Conservation (phyloP, 2,888 invertebrate genomes). For the Cremastobaeus sp. region DNA sequence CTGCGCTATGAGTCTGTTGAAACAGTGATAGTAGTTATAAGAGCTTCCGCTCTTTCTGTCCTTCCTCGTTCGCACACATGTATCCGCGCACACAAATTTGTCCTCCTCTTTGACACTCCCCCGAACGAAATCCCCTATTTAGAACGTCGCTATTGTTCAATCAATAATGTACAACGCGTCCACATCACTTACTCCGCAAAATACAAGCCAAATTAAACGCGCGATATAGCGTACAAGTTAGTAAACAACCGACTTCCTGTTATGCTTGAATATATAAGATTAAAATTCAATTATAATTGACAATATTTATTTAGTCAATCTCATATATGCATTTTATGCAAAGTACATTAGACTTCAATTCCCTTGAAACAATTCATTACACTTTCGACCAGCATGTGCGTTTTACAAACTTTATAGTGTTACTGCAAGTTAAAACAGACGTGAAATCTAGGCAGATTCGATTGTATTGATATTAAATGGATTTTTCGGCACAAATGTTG, state of each 20-base stretch:
- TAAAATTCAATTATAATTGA: no score
- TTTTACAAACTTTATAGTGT: no score
- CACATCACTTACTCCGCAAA: slow-evolving; percentile 36
- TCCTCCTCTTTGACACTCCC: slow-evolving; percentile 53
- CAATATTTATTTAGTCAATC: no score
- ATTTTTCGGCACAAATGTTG: no score
- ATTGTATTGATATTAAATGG: no score
- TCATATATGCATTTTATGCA: no score
- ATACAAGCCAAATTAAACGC: slow-evolving; percentile 15
- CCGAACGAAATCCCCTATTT: slow-evolving; percentile 53
- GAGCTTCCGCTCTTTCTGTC: slow-evolving; percentile 66
- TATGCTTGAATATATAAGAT: neutral
- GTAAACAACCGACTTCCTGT: neutral
- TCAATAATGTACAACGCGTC: slow-evolving; percentile 72
- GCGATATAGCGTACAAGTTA: neutral
- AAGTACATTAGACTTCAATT: no score
- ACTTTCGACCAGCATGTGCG: no score
- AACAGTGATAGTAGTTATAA: slow-evolving; percentile 77
- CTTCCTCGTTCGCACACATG: slow-evolving; percentile 52
- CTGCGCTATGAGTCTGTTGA: slow-evolving; percentile 77
- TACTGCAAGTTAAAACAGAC: no score
- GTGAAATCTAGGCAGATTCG: no score
- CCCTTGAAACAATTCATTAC: no score
- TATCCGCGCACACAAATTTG: slow-evolving; percentile 47
- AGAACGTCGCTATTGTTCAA: slow-evolving; percentile 70